These are phyloP conservation scores for Tympanuchus pallidicinctus DNA, from an alignment of 2,113 vertebrate species.

Conservation along the genomic window DNA sequence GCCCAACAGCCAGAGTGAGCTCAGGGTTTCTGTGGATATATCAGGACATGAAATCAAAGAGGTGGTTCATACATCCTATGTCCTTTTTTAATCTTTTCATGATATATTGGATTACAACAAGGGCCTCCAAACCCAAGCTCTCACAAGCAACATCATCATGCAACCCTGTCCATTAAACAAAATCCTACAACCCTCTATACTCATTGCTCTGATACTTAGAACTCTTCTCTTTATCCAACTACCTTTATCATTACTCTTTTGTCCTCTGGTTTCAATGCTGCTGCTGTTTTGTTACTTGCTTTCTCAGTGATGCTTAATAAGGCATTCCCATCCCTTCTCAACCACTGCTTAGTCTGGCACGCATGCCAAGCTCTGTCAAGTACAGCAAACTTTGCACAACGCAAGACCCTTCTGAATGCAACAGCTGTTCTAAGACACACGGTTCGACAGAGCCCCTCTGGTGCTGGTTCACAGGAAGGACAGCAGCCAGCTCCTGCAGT, in stretches of 20 bases:
- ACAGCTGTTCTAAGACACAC: neutral
- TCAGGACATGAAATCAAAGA: neutral
- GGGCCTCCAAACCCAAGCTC: neutral
- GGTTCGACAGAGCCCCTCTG: neutral
- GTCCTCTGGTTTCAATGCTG: neutral
- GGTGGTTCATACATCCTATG: neutral
- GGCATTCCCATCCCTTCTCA: neutral
- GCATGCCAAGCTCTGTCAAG: neutral
- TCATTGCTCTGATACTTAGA: neutral
- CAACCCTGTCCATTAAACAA: neutral
- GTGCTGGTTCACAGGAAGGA: neutral
- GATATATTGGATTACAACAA: neutral
- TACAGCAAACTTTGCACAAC: neutral
- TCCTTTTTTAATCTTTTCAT: neutral
- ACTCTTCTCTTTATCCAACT: neutral
- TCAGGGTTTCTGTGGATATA: neutral
- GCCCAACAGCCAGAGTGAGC: neutral
- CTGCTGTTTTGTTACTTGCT: neutral
- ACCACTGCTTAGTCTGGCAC: conserved; percentile 12
- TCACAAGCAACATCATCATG: neutral
- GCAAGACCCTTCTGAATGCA: neutral
- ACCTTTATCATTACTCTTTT: neutral
- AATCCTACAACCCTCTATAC: neutral
- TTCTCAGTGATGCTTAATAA: neutral
- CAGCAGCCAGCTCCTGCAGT: neutral